Evolutionary conservation across 1,140 invertebrate species (phyloP).

Genomic region (Drosophila prosaltans): DNA sequence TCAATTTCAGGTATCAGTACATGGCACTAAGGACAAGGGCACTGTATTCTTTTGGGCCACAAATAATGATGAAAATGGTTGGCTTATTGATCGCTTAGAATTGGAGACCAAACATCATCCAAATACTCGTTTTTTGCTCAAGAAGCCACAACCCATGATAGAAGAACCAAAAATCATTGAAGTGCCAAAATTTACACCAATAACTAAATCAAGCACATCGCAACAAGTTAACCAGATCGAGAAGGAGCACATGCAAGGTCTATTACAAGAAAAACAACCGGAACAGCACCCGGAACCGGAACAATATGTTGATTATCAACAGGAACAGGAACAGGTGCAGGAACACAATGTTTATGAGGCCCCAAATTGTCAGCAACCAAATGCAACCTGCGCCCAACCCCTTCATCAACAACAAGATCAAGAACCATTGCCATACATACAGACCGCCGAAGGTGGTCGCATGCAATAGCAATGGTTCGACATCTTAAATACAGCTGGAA

Average conservation of each 20-base stretch:
- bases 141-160: constrained; percentile 26
- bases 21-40: constrained; percentile 84
- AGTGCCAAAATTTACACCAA: constrained; percentile 5
- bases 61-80: constrained; percentile 46
- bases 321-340: not conserved
- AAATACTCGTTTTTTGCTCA: constrained; percentile 62
- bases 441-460: constrained; percentile 39
- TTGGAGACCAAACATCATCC: constrained; percentile 62
- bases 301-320: not conserved
- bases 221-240: not conserved
- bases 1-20: constrained; percentile 84
- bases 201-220: not conserved
- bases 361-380: not conserved
- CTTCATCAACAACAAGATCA: constrained; percentile 24
- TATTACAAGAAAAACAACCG: not conserved
- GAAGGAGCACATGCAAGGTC: not conserved
- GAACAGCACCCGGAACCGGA: not conserved
- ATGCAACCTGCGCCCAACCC: constrained; percentile 7
- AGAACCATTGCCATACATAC: constrained; percentile 34
- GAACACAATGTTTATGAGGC: not conserved
- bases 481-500: not conserved
- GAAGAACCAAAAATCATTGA: not conserved
- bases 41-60: constrained; percentile 66
- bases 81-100: constrained; percentile 62
- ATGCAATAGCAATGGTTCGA: constrained; percentile 16